Percentiles rank a stretch among this genome's conserved stretches.
Conservation (phyloP, 2,888 invertebrate species). For the Linnaemya tessellans region DNA sequence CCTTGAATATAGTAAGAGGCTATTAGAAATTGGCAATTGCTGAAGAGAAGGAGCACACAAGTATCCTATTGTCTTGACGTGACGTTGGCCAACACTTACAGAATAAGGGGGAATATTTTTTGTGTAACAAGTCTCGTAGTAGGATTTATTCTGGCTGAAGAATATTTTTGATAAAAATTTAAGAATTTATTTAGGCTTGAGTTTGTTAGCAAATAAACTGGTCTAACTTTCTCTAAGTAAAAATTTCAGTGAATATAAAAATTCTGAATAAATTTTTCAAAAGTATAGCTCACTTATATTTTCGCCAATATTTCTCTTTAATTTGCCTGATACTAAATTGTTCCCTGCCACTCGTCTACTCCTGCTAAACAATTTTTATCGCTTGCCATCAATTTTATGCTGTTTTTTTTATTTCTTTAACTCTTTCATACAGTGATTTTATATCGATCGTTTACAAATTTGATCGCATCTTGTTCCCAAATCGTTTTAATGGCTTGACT, state of each 20-base stretch:
- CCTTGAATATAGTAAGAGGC: no score
- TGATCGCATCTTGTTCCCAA: slow-evolving; percentile 80
- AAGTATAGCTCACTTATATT: slow-evolving; percentile 17
- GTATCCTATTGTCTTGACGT: no score
- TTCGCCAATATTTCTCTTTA: slow-evolving; percentile 13
- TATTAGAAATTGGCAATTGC: no score
- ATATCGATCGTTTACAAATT: slow-evolving; percentile 79
- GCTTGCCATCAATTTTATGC: slow-evolving; percentile 78
- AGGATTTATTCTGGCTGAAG: no score
- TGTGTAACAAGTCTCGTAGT: no score
- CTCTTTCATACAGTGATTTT: slow-evolving; percentile 74
- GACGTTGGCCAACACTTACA: no score
- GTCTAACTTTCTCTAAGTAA: no score
- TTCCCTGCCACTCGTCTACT: slow-evolving; percentile 10
- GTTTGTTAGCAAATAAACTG: no score
- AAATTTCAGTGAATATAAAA: not conserved
- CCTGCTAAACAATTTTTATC: slow-evolving; percentile 75
- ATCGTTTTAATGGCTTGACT: slow-evolving; percentile 76
- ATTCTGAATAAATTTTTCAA: not conserved
- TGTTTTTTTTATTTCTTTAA: slow-evolving; percentile 17
- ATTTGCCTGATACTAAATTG: slow-evolving; percentile 27
- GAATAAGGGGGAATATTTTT: no score
- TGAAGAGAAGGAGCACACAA: no score
- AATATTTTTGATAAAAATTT: no score
- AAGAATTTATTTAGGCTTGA: no score